A percentile compares a stretch with the other conserved stretches of the same genome.
Evolutionary conservation across 2,113 vertebrate genomes (phyloP).

Genomic region (Cynocephalus volans): DNA sequence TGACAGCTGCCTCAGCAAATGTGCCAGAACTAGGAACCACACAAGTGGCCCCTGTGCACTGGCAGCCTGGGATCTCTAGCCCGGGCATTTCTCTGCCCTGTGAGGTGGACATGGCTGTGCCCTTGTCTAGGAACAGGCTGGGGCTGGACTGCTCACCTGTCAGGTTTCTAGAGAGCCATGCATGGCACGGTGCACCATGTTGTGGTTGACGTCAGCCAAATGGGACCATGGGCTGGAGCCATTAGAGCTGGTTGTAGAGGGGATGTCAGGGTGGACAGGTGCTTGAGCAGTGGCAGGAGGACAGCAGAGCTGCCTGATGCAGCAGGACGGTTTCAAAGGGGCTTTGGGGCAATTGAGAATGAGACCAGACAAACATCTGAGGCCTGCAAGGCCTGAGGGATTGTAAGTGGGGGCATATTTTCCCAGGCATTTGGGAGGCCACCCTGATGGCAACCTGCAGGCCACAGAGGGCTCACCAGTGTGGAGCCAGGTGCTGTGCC

Average conservation of each 20-base stretch:
- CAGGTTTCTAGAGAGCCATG: neutral
- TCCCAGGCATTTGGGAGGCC: too few species aligned
- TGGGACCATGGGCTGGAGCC: neutral
- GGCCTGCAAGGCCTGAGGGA: neutral
- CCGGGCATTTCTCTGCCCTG: neutral
- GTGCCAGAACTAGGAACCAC: too few species aligned
- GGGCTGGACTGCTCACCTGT: too few species aligned
- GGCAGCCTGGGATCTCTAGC: neutral
- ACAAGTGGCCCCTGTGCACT: neutral
- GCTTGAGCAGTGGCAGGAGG: too few species aligned
- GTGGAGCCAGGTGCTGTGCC: neutral
- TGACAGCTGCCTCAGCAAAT: too few species aligned
- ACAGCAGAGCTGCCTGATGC: fast-evolving
- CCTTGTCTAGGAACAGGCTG: too few species aligned
- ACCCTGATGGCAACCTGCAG: neutral
- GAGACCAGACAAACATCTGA: too few species aligned
- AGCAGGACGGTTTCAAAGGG: too few species aligned
- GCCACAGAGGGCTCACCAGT: neutral
- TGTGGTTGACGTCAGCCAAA: neutral
- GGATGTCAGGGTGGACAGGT: too few species aligned
- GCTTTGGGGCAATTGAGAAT: neutral
- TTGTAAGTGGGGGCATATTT: fast-evolving
- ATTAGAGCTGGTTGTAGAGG: neutral
- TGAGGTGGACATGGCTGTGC: fast-evolving
- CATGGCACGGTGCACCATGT: too few species aligned